phyloP scores from a whole-genome alignment of 2,113 vertebrate species.

The Cyprinus carpio region DNA sequence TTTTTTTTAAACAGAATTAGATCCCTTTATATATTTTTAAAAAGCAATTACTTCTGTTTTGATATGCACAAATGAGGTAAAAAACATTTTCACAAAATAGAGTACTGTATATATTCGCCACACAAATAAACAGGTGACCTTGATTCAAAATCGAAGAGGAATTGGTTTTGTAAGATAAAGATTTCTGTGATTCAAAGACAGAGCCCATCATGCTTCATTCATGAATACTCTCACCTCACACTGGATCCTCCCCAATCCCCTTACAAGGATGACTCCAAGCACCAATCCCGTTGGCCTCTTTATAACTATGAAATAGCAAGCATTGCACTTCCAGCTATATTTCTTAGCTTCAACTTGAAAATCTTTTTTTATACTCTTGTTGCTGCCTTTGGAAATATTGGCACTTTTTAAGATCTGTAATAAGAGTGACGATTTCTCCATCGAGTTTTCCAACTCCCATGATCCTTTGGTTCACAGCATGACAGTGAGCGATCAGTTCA shows the following conservation, averaged over 20 bases:
- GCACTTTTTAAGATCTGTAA: constrained; percentile 61
- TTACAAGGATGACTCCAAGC: constrained; percentile 51
- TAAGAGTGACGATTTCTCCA: constrained; percentile 58
- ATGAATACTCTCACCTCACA: constrained; percentile 18
- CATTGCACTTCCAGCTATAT: constrained; percentile 36
- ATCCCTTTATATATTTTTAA: constrained; percentile 62
- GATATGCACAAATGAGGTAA: constrained; percentile 78
- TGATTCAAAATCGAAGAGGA: constrained; percentile 65
- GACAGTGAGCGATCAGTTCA: constrained; percentile 71
- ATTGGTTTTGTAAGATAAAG: constrained; percentile 28
- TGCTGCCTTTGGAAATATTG: constrained; percentile 60
- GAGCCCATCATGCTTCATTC: constrained; percentile 25
- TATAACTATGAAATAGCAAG: constrained; percentile 38
- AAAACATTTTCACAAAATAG: constrained; percentile 74
- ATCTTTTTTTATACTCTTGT: constrained; percentile 53
- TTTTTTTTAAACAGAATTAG: constrained; percentile 61
- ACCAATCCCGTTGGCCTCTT: constrained; percentile 48
- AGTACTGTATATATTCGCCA: constrained; percentile 66
- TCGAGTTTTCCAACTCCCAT: constrained; percentile 59
- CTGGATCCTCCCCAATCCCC: constrained; percentile 27
- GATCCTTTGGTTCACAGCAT: constrained; percentile 69
- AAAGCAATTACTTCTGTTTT: constrained; percentile 62
- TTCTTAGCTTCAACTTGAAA: constrained; percentile 35
- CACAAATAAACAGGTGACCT: constrained; percentile 70
- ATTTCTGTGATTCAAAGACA: constrained; percentile 28